phyloP scores from a whole-genome alignment of 1,140 invertebrate species.

The Trachelipus rathkii region DNA sequence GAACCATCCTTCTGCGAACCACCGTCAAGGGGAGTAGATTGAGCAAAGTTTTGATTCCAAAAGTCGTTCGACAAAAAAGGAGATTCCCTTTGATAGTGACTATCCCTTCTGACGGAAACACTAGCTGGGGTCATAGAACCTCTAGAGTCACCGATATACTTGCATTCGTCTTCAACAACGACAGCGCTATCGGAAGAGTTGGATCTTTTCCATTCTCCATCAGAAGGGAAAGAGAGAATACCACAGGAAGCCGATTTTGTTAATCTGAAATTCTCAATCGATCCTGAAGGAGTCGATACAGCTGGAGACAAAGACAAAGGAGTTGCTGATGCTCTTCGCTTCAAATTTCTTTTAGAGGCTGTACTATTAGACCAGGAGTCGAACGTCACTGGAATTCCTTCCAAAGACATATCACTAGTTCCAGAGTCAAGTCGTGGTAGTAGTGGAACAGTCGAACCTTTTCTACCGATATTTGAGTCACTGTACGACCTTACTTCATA shows the following conservation, averaged over 20 bases:
- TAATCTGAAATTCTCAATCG: not conserved
- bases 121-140: not conserved
- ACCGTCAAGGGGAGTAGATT: not conserved
- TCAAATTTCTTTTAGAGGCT: not conserved
- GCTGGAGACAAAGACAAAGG: not conserved
- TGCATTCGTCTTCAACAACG: not conserved
- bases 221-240: not conserved
- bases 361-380: not conserved
- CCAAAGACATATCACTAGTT: not conserved
- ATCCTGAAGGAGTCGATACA: not conserved
- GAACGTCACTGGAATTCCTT: not conserved
- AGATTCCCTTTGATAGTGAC: not conserved
- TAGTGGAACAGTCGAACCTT: not conserved
- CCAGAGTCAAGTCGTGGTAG: not conserved
- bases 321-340: not conserved
- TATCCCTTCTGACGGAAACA: not conserved
- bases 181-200: not conserved
- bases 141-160: not conserved
- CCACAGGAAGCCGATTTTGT: not conserved
- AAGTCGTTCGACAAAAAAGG: not conserved
- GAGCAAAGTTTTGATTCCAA: not conserved
- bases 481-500: not conserved
- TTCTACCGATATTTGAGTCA: not conserved
- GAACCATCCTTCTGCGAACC: not conserved
- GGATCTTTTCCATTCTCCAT: not conserved